Conservation (phyloP, 2,797 vertebrate species). For the Buphagus erythrorhynchus region DNA sequence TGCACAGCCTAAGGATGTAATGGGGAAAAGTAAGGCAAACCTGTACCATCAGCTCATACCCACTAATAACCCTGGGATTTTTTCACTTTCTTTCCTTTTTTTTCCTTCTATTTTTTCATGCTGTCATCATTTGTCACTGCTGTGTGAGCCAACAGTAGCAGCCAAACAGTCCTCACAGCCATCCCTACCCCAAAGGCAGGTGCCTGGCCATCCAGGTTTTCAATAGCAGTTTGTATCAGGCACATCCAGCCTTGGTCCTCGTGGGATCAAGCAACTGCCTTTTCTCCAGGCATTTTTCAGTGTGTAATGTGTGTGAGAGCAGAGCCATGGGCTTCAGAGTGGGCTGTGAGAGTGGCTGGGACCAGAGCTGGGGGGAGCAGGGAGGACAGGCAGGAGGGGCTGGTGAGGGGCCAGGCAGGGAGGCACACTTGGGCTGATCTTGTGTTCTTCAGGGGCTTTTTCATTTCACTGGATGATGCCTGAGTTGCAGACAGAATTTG, state of each 20-base stretch:
- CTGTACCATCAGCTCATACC: neutral
- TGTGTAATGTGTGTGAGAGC: rapidly evolving
- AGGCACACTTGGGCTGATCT: neutral
- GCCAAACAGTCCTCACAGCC: neutral
- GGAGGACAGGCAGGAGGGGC: neutral
- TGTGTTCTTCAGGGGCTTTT: neutral
- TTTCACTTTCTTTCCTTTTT: neutral
- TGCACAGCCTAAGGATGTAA: neutral
- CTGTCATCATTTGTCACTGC: neutral
- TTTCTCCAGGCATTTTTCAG: neutral
- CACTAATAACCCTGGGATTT: neutral
- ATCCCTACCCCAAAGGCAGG: neutral
- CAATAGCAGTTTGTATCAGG: rapidly evolving
- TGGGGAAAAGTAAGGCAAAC: neutral
- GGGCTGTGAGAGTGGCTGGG: neutral
- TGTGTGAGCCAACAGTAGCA: neutral
- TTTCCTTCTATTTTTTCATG: too few species aligned
- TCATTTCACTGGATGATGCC: neutral
- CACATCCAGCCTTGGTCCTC: neutral
- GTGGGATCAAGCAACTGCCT: rapidly evolving
- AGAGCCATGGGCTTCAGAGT: neutral
- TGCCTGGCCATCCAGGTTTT: rapidly evolving
- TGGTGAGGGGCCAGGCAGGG: rapidly evolving
- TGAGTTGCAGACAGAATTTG: neutral
- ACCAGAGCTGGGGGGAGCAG: neutral